phyloP scores from a whole-genome alignment of 2,797 vertebrate species.

The Nyctibius grandis region DNA sequence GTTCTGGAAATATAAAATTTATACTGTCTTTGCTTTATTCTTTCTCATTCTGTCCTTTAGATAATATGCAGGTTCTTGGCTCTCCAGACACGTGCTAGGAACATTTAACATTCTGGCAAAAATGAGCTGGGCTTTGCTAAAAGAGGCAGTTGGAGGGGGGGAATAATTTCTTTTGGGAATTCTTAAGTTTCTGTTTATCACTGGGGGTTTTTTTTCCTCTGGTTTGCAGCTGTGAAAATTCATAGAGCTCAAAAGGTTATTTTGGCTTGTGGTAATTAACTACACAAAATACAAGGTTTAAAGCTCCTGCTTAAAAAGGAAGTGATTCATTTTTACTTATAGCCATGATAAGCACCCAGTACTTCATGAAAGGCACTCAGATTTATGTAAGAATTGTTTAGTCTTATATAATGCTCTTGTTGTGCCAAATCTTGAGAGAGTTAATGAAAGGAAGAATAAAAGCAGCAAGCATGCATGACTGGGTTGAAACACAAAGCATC shows the following conservation, averaged over 20 bases:
- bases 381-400: constrained; percentile 53
- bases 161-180: constrained; percentile 41
- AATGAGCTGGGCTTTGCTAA: constrained; percentile 13
- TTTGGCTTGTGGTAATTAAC: constrained; percentile 51
- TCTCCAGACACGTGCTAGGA: neutral
- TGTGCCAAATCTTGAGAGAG: constrained; percentile 37
- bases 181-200: constrained; percentile 36
- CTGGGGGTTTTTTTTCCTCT: neutral
- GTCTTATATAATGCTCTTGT: constrained; percentile 42
- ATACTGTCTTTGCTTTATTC: neutral
- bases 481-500: neutral
- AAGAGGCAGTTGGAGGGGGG: constrained; percentile 1
- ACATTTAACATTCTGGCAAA: neutral
- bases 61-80: neutral
- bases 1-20: neutral
- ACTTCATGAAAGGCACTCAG: constrained; percentile 18
- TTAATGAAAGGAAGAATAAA: constrained; percentile 44
- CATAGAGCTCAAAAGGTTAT: constrained; percentile 46
- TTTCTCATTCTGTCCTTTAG: neutral
- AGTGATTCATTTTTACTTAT: constrained; percentile 57
- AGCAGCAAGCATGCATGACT: constrained; percentile 11
- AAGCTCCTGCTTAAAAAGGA: constrained; percentile 25
- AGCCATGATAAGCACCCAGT: constrained; percentile 12
- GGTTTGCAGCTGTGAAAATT: constrained; percentile 54
- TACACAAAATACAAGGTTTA: constrained; percentile 35